Conservation (phyloP, 2,888 invertebrate species). For the Apomyelois bistriatella region DNA sequence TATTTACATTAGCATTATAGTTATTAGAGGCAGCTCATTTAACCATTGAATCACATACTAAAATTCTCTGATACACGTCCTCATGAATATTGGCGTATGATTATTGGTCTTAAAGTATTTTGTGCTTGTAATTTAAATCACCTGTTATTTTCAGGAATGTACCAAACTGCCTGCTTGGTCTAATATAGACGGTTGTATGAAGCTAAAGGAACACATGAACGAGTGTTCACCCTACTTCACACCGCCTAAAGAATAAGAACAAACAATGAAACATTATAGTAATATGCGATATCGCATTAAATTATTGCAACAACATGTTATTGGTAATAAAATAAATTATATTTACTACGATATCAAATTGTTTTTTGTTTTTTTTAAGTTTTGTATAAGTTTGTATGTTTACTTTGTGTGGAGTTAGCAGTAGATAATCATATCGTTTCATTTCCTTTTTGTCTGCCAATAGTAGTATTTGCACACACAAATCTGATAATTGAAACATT, state of each 20-base stretch:
- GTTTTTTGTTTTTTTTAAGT: not conserved
- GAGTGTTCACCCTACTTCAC: conserved; percentile 39
- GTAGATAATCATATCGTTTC: too few species aligned
- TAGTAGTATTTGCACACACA: too few species aligned
- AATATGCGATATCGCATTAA: not conserved
- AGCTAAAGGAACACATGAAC: conserved; percentile 41
- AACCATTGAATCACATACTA: too few species aligned
- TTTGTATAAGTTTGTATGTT: too few species aligned
- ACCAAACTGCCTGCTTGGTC: conserved; percentile 36
- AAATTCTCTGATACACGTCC: too few species aligned
- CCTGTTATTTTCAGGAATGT: conserved; percentile 48
- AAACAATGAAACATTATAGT: not conserved
- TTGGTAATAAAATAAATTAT: not conserved
- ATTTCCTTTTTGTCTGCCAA: too few species aligned
- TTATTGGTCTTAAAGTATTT: too few species aligned
- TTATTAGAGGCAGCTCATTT: too few species aligned
- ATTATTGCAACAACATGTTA: not conserved
- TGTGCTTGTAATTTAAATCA: not conserved
- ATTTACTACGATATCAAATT: not conserved
- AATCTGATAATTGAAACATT: too few species aligned
- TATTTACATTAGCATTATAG: too few species aligned
- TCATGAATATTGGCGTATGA: too few species aligned
- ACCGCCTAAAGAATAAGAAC: not conserved
- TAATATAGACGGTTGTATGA: conserved; percentile 38
- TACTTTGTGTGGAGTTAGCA: too few species aligned